A percentile compares a stretch with the other conserved stretches of the same genome.
Conservation (phyloP, 1,140 invertebrate genomes). For the Drosophila cardini region DNA sequence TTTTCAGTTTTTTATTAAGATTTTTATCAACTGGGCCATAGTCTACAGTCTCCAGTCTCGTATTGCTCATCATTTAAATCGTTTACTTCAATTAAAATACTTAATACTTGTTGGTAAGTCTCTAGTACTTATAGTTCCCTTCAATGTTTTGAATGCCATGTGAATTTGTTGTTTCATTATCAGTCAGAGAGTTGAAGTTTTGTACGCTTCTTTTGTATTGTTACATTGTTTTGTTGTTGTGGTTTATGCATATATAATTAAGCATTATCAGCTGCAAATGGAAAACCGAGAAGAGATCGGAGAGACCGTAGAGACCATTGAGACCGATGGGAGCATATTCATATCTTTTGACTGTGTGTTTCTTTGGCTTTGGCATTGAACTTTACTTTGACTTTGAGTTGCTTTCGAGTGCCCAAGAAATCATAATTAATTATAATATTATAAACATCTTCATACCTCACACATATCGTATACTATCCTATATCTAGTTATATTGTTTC, state of each 20-base stretch:
- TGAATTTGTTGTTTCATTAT: conserved; percentile 60
- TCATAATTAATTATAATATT: conserved; percentile 78
- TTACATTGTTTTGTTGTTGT: conserved; percentile 56
- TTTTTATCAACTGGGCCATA: conserved; percentile 47
- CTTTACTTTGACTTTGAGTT: conserved; percentile 77
- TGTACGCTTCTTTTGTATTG: conserved; percentile 12
- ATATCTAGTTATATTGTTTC: conserved; percentile 38
- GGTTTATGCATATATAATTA: conserved; percentile 77
- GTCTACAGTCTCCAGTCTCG: conserved; percentile 16
- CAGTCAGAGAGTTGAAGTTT: conserved; percentile 46
- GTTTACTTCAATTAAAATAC: conserved; percentile 47
- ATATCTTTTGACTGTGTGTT: conserved; percentile 40
- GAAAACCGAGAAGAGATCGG: conserved; percentile 21
- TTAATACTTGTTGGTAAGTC: conserved; percentile 23
- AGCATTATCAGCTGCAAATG: conserved; percentile 69
- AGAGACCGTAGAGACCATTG: not conserved
- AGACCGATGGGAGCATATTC: conserved; percentile 44
- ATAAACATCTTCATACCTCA: conserved; percentile 66
- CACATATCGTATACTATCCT: no score
- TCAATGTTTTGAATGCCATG: conserved; percentile 49
- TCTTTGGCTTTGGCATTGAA: conserved; percentile 73
- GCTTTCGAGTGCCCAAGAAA: conserved; percentile 60
- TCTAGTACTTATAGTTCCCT: conserved; percentile 17
- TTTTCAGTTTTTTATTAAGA: conserved; percentile 23
- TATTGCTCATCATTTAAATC: conserved; percentile 24